Base-by-base conservation (phyloP, 2,888 invertebrate genomes). In the Oxycera nigricornis region DNA sequence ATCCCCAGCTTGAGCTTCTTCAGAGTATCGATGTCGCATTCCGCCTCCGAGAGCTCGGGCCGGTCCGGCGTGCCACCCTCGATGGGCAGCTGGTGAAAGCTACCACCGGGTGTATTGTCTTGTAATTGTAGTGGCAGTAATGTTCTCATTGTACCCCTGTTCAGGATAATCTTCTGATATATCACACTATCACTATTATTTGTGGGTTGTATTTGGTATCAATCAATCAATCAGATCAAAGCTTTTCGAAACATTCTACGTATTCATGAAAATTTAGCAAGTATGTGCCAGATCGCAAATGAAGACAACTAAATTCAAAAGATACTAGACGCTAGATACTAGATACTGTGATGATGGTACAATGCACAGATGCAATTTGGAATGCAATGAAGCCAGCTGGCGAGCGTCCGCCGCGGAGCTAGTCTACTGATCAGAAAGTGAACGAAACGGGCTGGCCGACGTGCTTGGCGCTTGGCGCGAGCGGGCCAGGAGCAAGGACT, bases 21-120 rank as follows among this genome's bases (percentile, higher is more conserved):
- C 79, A 92, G 84, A 75, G 91, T 91, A 81, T 92, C 91, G 83
- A 91, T 90, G 87, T 91, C 91, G 84, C 91, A 91, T 82, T 91
- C 91, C 73, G 90, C 90, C 82, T 91, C 91, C 80, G 90, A 89
- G 79, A 91, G 85, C 82, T 91, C 91, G 73, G 89, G 88, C 79
- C 89, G 87, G 78, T 84, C 82, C 46, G 80, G 80, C 68, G 80
- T 81, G 14, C 73, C 73, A 68, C 79, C 77, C 77, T 80, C 77
- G 77, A 79, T 80, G 77, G 80, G 79, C 73, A 80, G 76, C 77
- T 80, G 81, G 76, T 82, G 83, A 79, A 83, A 83, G 78, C 79
- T 74, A 78, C 79, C 79, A 73, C 80, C 79, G 61, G 81, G 78
- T 77, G 82, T 79, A 79, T 80, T 82, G 78, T 85, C 85, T 81